Base-by-base conservation (phyloP, 2,888 invertebrate species). In the Apamea epomidion region DNA sequence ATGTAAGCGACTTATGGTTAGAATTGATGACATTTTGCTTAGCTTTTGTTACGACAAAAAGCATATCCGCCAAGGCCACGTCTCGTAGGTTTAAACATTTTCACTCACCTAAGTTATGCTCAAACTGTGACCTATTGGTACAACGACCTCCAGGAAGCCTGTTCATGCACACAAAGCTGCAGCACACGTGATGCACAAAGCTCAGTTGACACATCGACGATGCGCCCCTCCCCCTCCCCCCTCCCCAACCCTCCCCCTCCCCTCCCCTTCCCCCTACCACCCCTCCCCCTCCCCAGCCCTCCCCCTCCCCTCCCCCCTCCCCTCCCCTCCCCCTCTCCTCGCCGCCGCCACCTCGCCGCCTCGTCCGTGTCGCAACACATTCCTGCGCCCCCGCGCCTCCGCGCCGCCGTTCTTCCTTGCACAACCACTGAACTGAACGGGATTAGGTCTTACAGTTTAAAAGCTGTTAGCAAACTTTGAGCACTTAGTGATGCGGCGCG, bases 171-270 rank as follows among this genome's bases (percentile, higher is more conserved):
- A 68, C 45, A 37, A 14, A 42, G 62, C 74, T 69, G 70, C 67
- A 62, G 42, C 42, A 25, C 67, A 58, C 32, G 48, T 42, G 64
- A 18, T 64, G 48, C 60, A n/a, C 16, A n/a, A 21, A 45, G 58
- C 48, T 32, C 37, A 16, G 64, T 83, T 70, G 73, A 80, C 80
- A 84, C 73, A 83, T 70, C 69, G 73, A 71, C 67, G 58, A 71
- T 64, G 74, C 62, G 32, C n/a, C 42, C 21, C 54, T 10, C 6
- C 32, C 25, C 74, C 58, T n/a, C 1, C 4, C 7, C 37, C 2
- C 18, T 18, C n/a, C 7, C 8, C 21, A n/a, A n/a, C 74, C 58
- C 58, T 4, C 4, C 7, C 37, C 2, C 18, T 18, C n/a, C 7
- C 8, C 21, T 8, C 58, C 74, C 58, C 58, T 4, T 2, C 7